Percentiles rank a stretch among this genome's conserved stretches.
Evolutionary conservation across 2,113 vertebrate species (phyloP).

Genomic region (Callipepla californica): DNA sequence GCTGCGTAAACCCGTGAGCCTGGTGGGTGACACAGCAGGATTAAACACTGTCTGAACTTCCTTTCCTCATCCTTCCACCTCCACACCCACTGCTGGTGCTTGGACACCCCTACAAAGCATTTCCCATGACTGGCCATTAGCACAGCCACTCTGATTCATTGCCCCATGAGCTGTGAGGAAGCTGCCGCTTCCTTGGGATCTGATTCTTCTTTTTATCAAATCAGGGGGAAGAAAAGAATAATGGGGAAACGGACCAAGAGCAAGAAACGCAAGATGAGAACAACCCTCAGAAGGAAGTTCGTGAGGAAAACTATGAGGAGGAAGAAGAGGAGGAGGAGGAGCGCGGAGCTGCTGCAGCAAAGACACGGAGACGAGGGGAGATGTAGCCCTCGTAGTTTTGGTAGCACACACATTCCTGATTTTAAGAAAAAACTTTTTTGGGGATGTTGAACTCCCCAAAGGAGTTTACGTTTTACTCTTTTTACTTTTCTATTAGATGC

Average conservation of each 20-base stretch:
- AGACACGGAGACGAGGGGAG: slow-evolving; percentile 85
- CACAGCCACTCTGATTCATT: background rate
- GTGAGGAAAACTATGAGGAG: slow-evolving; percentile 90
- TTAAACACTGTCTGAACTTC: background rate
- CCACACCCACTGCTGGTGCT: background rate
- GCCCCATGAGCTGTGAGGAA: background rate
- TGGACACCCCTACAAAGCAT: background rate
- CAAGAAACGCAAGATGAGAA: slow-evolving; percentile 68
- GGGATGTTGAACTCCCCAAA: slow-evolving; percentile 65
- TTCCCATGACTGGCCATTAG: background rate
- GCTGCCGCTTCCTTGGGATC: background rate
- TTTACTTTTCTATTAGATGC: slow-evolving; percentile 78
- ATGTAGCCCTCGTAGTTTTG: slow-evolving; percentile 79
- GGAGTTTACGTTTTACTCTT: slow-evolving; percentile 63
- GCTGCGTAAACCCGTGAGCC: background rate
- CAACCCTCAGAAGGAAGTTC: slow-evolving; percentile 74
- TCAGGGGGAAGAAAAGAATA: slow-evolving; percentile 78
- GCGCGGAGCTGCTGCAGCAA: slow-evolving; percentile 75
- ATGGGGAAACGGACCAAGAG: slow-evolving; percentile 73
- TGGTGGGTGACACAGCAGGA: accelerated
- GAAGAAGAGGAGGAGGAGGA: slow-evolving; percentile 88
- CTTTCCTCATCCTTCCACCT: background rate
- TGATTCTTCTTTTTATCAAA: background rate
- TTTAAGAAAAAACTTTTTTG: slow-evolving; percentile 36
- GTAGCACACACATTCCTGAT: background rate